These are phyloP conservation scores for Pseudococcus longispinus DNA, from an alignment of 2,888 invertebrate species.

Conservation along the genomic window DNA sequence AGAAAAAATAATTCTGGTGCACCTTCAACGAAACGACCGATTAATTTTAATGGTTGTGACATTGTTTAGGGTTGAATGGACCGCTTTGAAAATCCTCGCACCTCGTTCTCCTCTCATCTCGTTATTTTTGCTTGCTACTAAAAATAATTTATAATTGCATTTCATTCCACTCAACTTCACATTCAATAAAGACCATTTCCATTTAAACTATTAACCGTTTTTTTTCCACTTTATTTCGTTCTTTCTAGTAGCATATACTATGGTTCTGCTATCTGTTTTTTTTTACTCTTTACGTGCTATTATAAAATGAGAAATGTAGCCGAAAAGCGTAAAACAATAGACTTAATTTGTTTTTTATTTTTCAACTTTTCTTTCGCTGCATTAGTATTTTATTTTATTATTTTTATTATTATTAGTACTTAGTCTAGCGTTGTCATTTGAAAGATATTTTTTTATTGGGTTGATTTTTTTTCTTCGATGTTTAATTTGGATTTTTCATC, in stretches of 20 bases:
- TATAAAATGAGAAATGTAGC: conserved; percentile 28
- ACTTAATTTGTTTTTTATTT: conserved; percentile 34
- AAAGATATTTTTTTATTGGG: neutral
- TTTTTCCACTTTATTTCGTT: conserved; percentile 24
- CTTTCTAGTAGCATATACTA: conserved; percentile 7
- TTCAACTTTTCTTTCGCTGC: conserved; percentile 21
- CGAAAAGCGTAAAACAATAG: conserved; percentile 34
- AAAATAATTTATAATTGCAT: conserved; percentile 34
- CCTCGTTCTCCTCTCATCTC: conserved; percentile 28
- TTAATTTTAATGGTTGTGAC: conserved; percentile 34
- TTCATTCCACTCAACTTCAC: conserved; percentile 34
- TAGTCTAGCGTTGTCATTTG: neutral
- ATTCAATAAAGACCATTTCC: conserved; percentile 34
- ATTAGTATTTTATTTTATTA: conserved; percentile 6
- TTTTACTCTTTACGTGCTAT: conserved; percentile 17
- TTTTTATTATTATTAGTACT: conserved; percentile 10
- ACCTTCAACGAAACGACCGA: conserved; percentile 31
- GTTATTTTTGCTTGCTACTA: conserved; percentile 31
- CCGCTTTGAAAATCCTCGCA: conserved; percentile 31
- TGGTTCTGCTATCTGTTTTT: conserved; percentile 21
- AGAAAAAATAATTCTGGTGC: conserved; percentile 10
- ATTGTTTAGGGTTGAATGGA: conserved; percentile 31
- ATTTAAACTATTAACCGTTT: conserved; percentile 34
- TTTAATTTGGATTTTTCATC: neutral
- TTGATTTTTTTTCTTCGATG: neutral